Conservation (phyloP, 2,113 vertebrate species). For the Noctilio leporinus region DNA sequence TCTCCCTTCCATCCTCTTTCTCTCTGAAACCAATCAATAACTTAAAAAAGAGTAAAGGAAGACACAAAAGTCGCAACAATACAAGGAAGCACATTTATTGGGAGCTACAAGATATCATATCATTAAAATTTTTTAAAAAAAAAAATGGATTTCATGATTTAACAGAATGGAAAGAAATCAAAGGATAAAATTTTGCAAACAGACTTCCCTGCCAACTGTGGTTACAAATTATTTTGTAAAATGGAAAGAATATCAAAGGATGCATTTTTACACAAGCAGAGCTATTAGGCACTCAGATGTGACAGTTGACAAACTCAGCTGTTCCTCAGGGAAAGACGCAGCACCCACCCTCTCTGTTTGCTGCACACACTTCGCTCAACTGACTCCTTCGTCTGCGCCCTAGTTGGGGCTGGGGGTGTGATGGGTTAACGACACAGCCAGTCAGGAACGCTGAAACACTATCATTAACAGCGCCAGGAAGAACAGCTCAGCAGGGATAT, state of each 20-base stretch:
- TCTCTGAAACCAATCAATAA: too few relatives aligned
- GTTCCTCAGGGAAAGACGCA: constrained; percentile 1
- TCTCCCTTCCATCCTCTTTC: too few relatives aligned
- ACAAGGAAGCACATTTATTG: too few relatives aligned
- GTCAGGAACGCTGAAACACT: constrained; percentile 35
- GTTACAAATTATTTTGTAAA: constrained; percentile 44
- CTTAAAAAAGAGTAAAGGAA: background rate
- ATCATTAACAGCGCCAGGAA: constrained; percentile 53
- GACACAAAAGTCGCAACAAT: background rate
- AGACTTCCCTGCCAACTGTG: background rate
- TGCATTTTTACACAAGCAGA: constrained; percentile 16
- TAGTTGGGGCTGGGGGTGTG: constrained; percentile 59
- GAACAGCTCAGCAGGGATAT: constrained; percentile 43
- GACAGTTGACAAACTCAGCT: constrained; percentile 52
- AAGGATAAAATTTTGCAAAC: constrained; percentile 1
- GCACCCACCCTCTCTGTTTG: constrained; percentile 34
- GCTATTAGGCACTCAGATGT: constrained; percentile 44
- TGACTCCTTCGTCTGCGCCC: background rate
- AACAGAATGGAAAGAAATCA: constrained; percentile 13
- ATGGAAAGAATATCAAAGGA: background rate
- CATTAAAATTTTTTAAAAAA: background rate
- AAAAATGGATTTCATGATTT: background rate
- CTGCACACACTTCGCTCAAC: background rate
- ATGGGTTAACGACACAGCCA: constrained; percentile 47
- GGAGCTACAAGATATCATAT: background rate